Percentiles rank a stretch among this genome's conserved stretches.
phyloP scores from a whole-genome alignment of 2,113 vertebrate species.

The Gymnobelideus leadbeateri region DNA sequence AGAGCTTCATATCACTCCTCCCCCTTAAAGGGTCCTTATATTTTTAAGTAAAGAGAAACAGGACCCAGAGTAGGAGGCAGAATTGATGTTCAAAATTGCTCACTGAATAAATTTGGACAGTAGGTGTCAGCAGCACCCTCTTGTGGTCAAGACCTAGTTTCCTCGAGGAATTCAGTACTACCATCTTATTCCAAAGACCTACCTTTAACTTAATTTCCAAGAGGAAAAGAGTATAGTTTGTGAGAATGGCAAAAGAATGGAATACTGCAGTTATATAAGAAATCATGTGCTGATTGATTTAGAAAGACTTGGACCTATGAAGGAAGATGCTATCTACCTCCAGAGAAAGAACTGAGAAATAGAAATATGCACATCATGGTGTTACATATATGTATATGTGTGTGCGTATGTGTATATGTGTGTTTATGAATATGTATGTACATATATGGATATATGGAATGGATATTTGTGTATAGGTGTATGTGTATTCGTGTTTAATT shows the following conservation, averaged over 20 bases:
- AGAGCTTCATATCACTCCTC: not conserved
- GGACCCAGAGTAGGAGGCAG: not conserved
- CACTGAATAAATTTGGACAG: not conserved
- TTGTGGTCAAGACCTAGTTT: not conserved
- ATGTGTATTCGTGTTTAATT: no score
- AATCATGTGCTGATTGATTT: no score
- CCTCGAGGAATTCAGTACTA: not conserved
- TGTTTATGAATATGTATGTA: no score
- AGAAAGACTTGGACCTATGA: no score
- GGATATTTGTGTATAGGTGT: no score
- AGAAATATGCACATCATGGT: no score
- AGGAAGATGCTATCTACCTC: no score
- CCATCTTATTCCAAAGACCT: not conserved
- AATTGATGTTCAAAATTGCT: not conserved
- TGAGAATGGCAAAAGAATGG: not conserved
- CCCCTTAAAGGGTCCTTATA: not conserved
- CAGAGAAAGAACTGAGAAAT: no score
- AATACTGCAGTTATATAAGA: no score
- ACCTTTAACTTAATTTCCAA: not conserved
- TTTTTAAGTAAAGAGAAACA: not conserved
- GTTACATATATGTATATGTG: no score
- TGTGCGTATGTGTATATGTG: no score
- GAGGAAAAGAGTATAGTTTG: not conserved
- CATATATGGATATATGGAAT: no score
- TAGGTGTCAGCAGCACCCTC: not conserved